Base-by-base conservation (phyloP, 2,888 invertebrate species). In the Phania funesta region DNA sequence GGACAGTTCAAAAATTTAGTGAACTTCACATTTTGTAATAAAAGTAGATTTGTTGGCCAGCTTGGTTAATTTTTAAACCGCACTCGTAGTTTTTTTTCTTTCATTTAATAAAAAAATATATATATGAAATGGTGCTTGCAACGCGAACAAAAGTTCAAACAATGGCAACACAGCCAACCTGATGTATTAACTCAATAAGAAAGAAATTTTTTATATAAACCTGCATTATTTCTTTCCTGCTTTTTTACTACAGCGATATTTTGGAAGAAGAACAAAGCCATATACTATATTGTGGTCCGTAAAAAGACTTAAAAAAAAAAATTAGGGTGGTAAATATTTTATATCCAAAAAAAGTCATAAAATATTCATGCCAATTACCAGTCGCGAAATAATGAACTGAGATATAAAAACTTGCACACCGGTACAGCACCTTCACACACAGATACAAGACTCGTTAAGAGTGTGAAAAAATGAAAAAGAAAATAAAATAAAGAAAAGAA, bases 301-400 rank as follows among this genome's bases (percentile, higher is more conserved):
- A 50, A 75, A 76, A 62, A 70, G 62, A 54, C 48, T 64, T 26
- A 16, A 67, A 41, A 22, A 32, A 65, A 44, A 44, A 35, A 38
- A 65, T 65, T 54, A 54, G 77, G 62, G 60, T 64, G 58, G 60
- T 48, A 56, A 48, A 52, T 56, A 67, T 70, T 68, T 74, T 78
- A 70, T 71, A 71, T 70, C 60, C 78, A 48, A 62, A 78, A 74
- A 70, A 78, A n/a, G n/a, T 78, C 78, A 78, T 82, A 82, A 82
- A 82, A 82, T 82, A 82, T 82, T 82, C 78, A 82, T 82, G 78
- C 82, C 82, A 82, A 82, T 82, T 82, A 78, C 78, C 52, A 60
- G 74, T 60, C 78, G 78, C 78, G 71, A 46, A 77, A 54, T 7
- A 54, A 26, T 38, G 13, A 48, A 71, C 11, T 70, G 18, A 20